Base-by-base conservation (phyloP, 92 coral and sea anemone species). In the Parazoanthus swiftii region DNA sequence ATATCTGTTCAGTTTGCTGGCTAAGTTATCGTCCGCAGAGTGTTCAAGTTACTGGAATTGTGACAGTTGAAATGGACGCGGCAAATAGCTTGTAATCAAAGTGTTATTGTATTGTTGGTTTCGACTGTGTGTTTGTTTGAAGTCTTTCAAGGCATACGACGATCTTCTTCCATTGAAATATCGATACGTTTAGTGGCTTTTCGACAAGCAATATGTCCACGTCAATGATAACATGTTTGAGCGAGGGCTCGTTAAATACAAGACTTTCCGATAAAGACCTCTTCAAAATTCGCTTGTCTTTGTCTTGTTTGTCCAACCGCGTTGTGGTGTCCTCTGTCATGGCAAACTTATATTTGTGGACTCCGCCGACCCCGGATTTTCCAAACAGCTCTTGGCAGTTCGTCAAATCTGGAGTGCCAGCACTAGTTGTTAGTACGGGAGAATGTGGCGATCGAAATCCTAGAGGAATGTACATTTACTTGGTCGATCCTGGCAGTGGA, bases 281-380 rank as follows among this genome's bases (percentile, higher is more conserved):
- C 76, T 97, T 95, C 90, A 97, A 97, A 94, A 91, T 97, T 71
- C 95, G 94, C 42, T 88, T 97, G 8, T 93, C 99, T 74, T 88
- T 97, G 87, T 95, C 99, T 29, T 95, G 99, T 76, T 79, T 97
- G 37, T 97, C 99, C 59, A 97, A 94, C 93, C 98, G 95, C 89
- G 99, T 97, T 86, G 94, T 92, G 74, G 99, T 97, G 59, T 95
- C 98, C 56, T 91, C 93, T 39, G 93, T 95, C 21, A 93, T 93
- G 70, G 99, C 98, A 25, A 95, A 91, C 70, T 89, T 97, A 48
- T 97, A 93, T 83, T 81, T 91, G 74, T 95, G 98, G 98, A 91
- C 90, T 70, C 95, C 95, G 18, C 98, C 98, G 44, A 90, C 90
- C 0, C 81, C 80, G 56, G 92, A 86, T 56, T 87, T 88, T 89